A percentile compares a stretch with the other conserved stretches of the same genome.
phyloP scores from a whole-genome alignment of 2,888 invertebrate species.

The Timandra comae region DNA sequence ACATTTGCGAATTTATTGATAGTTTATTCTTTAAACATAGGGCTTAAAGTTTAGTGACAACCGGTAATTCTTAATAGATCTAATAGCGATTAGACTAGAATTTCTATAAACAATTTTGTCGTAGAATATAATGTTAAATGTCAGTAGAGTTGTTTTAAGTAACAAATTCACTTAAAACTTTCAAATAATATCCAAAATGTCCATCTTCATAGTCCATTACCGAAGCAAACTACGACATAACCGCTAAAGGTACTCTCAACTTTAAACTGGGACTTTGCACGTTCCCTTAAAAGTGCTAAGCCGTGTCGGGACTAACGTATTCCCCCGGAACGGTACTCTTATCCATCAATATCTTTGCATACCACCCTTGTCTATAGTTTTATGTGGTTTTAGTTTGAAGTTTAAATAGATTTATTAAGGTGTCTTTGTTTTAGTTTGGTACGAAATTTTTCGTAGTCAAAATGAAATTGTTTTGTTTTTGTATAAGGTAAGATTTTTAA shows the following conservation, averaged over 20 bases:
- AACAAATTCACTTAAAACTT: slow-evolving; percentile 9
- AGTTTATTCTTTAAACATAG: too few relatives aligned
- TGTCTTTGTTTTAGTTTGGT: too few relatives aligned
- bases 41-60: too few relatives aligned
- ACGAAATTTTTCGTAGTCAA: too few relatives aligned
- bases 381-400: slow-evolving; percentile 2
- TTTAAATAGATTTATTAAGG: slow-evolving; percentile 1
- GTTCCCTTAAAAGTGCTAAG: slow-evolving; percentile 72
- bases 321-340: slow-evolving; percentile 65
- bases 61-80: too few relatives aligned
- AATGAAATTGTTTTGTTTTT: too few relatives aligned
- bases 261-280: slow-evolving; percentile 46
- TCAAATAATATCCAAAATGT: neutral
- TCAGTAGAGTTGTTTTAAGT: too few relatives aligned
- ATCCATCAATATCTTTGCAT: slow-evolving; percentile 78
- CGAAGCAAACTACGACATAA: slow-evolving; percentile 17
- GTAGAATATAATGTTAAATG: too few relatives aligned
- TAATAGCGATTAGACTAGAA: too few relatives aligned
- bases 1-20: too few relatives aligned
- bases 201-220: slow-evolving; percentile 13
- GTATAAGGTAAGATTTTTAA: too few relatives aligned
- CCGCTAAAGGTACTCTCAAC: slow-evolving; percentile 37
- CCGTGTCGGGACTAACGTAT: slow-evolving; percentile 68
- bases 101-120: too few relatives aligned
- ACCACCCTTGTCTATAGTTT: slow-evolving; percentile 22